A percentile compares a stretch with the other conserved stretches of the same genome.
phyloP scores from a whole-genome alignment of 2,797 vertebrate genomes.

The Ceryle rudis region DNA sequence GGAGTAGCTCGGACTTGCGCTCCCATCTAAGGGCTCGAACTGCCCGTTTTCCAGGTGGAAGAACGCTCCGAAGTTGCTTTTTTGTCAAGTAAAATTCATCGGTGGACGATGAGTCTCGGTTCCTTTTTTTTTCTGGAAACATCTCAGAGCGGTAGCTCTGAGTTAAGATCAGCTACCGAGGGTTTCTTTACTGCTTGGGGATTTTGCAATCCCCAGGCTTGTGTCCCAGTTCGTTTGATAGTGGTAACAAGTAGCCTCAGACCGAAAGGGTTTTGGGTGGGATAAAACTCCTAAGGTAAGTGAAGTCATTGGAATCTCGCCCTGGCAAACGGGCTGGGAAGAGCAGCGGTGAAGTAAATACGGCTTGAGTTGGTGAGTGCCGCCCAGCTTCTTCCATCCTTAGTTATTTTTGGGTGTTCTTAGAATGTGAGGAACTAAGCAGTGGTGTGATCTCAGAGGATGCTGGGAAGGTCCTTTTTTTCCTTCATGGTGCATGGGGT shows the following conservation, averaged over 20 bases:
- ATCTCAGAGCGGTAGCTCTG: neutral
- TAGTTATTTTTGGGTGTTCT: neutral
- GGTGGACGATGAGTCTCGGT: neutral
- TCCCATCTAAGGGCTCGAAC: neutral
- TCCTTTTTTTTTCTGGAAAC: neutral
- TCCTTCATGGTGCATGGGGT: neutral
- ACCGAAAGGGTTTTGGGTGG: neutral
- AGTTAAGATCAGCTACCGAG: neutral
- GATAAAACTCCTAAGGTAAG: constrained; percentile 1
- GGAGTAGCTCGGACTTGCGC: neutral
- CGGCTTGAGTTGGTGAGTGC: neutral
- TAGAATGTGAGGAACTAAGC: neutral
- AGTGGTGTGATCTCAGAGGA: neutral
- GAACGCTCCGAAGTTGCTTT: neutral
- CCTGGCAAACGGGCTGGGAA: neutral
- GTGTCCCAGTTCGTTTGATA: neutral
- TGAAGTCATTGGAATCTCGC: neutral
- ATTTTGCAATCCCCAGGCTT: neutral
- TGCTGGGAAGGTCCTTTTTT: neutral
- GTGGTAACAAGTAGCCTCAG: neutral
- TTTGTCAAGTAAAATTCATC: neutral
- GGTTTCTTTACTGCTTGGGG: neutral
- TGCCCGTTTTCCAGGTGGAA: neutral
- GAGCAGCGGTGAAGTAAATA: neutral
- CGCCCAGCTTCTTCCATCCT: neutral